phyloP scores from a whole-genome alignment of 1,140 invertebrate genomes.

The Dufourea novaeangliae region DNA sequence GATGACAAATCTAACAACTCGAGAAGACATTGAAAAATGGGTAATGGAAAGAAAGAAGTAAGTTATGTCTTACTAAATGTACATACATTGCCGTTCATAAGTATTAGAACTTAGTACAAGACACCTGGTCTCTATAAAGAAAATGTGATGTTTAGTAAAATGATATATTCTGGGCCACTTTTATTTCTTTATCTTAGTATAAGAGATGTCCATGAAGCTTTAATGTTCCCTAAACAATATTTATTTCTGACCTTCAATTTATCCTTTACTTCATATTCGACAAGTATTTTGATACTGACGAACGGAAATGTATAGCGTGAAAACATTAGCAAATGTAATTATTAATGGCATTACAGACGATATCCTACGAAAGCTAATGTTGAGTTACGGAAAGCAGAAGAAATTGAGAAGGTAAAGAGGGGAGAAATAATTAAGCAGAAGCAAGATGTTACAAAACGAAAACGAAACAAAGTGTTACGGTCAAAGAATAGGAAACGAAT shows the following conservation, averaged over 20 bases:
- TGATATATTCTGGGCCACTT: too few species aligned
- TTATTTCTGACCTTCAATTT: too few species aligned
- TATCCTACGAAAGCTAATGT: constrained; percentile 89
- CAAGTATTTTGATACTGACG: too few species aligned
- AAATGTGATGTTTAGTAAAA: too few species aligned
- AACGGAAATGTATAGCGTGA: too few species aligned
- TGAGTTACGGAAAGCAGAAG: constrained; percentile 84
- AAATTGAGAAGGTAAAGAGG: constrained; percentile 85
- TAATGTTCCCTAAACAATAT: too few species aligned
- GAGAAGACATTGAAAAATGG: constrained; percentile 92
- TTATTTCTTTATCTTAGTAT: too few species aligned
- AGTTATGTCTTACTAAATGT: constrained; percentile 15
- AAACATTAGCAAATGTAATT: not conserved
- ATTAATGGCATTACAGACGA: constrained; percentile 69
- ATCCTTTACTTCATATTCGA: too few species aligned
- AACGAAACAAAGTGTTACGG: constrained; percentile 32
- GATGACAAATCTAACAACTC: constrained; percentile 87
- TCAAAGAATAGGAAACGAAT: constrained; percentile 51
- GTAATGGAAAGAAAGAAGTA: constrained; percentile 88
- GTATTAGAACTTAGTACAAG: too few species aligned
- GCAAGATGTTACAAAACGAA: constrained; percentile 58
- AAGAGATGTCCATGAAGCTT: not conserved
- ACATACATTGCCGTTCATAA: too few species aligned
- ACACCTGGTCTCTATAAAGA: too few species aligned
- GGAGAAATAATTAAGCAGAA: constrained; percentile 85